Evolutionary conservation across 2,888 invertebrate species (phyloP), one percentile per base, ranked within the genome.

Genomic region (Drosophila imparisetae): DNA sequence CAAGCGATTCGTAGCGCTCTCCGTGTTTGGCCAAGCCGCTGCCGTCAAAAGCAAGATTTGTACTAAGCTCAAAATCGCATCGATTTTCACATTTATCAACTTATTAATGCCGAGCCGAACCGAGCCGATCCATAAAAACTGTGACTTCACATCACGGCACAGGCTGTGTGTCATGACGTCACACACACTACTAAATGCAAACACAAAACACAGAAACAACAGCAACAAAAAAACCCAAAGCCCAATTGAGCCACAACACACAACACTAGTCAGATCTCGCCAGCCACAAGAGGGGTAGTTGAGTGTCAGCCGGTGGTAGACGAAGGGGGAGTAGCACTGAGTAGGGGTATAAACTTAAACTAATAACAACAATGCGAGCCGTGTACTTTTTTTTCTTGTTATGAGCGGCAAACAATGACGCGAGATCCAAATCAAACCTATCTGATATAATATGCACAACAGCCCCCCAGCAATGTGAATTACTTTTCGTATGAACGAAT

Each of bases 61-160:
- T 86, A 87, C 90, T 87, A 87, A 87, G 76, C 84, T 72, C 65
- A 36, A 68, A 74, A 68, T 78, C 66, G 66, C 75, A 75, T 73
- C 73, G 90, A 70, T 88, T 81, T 90, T 81, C 86, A 81, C 86
- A 87, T 87, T 86, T 87, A 87, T 87, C 89, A 88, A 74, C 55
- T 73, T 75, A 55, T 72, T 75, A 55, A 71, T 45, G 61, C 62
- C 64, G 48, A 66, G 60, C 48, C 57, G 60, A 42, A 48, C 68
- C 34, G 24, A 58, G 13, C 40, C 58, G 66, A 66, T 42, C 58
- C 57, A 59, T 57, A 48, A 50, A 52, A 50, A 66, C 60, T 55
- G 57, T 69, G 69, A 55, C 62, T 71, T 59, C 53, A 64, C 42
- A 55, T 36, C 34, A 57, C 40, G 40, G 66, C 67, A 30, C 15